A percentile compares a stretch with the other conserved stretches of the same genome.
Evolutionary conservation across 1,140 invertebrate genomes (phyloP).

Genomic region (Aphelenchoides fujianensis): DNA sequence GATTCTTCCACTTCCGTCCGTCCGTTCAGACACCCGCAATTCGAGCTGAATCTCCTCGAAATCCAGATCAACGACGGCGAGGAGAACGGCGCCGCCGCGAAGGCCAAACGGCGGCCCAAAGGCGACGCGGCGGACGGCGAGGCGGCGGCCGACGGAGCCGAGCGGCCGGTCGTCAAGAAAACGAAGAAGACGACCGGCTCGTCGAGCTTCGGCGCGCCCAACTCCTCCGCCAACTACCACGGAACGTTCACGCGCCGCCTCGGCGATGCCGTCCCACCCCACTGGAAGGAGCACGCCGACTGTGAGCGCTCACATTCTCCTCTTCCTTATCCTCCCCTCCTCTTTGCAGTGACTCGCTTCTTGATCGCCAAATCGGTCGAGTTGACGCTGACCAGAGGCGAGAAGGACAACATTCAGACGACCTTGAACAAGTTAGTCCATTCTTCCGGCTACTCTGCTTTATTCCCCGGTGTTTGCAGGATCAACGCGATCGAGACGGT

Average conservation of each 20-base stretch:
- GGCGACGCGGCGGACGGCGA: neutral
- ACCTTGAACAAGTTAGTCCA: conserved; percentile 11
- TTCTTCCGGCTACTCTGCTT: too few species aligned
- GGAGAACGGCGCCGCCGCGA: neutral
- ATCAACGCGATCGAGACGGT: neutral
- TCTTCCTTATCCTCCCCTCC: neutral
- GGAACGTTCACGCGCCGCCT: neutral
- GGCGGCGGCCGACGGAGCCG: neutral
- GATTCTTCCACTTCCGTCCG: neutral
- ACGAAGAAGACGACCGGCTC: neutral
- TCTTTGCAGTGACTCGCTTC: neutral
- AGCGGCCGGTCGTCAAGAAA: neutral
- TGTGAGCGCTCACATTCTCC: neutral
- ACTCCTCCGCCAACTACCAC: neutral
- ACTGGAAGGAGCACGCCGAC: conserved; percentile 2
- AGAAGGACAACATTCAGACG: neutral
- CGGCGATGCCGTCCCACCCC: neutral
- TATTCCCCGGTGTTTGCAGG: too few species aligned
- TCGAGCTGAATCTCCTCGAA: conserved; percentile 1
- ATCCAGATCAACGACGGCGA: neutral
- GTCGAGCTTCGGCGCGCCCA: neutral
- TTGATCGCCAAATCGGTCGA: neutral
- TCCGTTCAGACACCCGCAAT: neutral
- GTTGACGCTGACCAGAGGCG: neutral
- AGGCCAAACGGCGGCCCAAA: neutral